A percentile compares a stretch with the other conserved stretches of the same genome.
Evolutionary conservation across 2,113 vertebrate genomes (phyloP).

Genomic region (Myocastor coypus): DNA sequence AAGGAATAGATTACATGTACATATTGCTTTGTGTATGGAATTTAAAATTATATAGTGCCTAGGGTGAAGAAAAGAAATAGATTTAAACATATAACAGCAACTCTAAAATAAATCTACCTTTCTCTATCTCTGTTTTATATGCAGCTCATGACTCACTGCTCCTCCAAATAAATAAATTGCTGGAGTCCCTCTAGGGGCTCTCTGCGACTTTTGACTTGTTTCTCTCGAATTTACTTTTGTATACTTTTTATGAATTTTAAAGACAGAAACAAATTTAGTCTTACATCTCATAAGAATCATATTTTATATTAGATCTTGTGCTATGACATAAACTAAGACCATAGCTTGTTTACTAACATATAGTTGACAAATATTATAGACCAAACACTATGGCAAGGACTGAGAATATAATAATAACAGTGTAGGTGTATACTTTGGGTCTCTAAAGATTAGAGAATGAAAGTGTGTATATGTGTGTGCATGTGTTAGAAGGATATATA

Average conservation of each 20-base stretch:
- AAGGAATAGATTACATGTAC: not conserved
- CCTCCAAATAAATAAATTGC: not conserved
- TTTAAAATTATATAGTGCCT: not conserved
- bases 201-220: not conserved
- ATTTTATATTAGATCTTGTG: not conserved
- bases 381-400: no score
- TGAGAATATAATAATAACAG: no score
- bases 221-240: not conserved
- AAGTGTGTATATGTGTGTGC: no score
- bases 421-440: no score
- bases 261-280: not conserved
- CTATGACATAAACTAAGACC: not conserved
- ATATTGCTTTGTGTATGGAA: not conserved
- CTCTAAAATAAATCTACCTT: not conserved
- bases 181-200: not conserved
- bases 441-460: no score
- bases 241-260: not conserved
- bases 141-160: not conserved
- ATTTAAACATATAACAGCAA: not conserved
- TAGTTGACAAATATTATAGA: no score
- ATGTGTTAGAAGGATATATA: no score
- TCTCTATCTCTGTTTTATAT: not conserved
- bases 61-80: not conserved
- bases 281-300: not conserved
- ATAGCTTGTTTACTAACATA: no score